These are phyloP conservation scores for Lanius collurio DNA, from an alignment of 2,113 vertebrate species.

Conservation along the genomic window DNA sequence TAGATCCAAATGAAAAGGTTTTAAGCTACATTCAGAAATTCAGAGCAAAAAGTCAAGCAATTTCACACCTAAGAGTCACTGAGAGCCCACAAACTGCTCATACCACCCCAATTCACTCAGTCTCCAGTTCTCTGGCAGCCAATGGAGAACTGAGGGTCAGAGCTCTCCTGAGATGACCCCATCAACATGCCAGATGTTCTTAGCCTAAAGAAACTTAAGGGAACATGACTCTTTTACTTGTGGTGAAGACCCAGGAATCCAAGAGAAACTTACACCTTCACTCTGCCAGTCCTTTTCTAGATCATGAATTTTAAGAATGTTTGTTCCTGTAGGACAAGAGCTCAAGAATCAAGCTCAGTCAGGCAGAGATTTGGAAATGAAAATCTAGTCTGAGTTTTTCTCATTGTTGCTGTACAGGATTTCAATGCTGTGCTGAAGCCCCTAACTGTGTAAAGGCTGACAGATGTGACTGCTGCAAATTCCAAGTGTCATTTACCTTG, in stretches of 20 bases:
- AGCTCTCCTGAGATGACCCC: background rate
- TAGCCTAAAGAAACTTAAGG: background rate
- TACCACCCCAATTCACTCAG: background rate
- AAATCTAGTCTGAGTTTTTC: background rate
- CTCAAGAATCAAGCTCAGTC: background rate
- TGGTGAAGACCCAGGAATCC: background rate
- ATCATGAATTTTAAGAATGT: background rate
- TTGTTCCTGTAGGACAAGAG: background rate
- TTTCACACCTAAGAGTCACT: background rate
- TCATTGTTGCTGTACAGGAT: background rate
- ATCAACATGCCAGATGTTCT: background rate
- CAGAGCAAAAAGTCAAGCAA: background rate
- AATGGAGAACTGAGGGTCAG: background rate
- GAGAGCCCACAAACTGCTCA: background rate
- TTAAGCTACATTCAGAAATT: conserved; percentile 10
- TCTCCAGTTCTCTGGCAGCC: background rate
- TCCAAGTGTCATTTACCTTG: conserved; percentile 75
- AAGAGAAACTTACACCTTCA: background rate
- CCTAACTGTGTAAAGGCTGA: background rate
- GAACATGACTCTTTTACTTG: background rate
- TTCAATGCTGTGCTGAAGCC: background rate
- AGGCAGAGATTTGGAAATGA: background rate
- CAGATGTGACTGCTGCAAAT: background rate
- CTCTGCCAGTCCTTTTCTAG: background rate
- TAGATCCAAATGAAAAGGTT: background rate